Evolutionary conservation across 2,888 invertebrate genomes (phyloP).

Genomic region (Hydropsyche betteni): DNA sequence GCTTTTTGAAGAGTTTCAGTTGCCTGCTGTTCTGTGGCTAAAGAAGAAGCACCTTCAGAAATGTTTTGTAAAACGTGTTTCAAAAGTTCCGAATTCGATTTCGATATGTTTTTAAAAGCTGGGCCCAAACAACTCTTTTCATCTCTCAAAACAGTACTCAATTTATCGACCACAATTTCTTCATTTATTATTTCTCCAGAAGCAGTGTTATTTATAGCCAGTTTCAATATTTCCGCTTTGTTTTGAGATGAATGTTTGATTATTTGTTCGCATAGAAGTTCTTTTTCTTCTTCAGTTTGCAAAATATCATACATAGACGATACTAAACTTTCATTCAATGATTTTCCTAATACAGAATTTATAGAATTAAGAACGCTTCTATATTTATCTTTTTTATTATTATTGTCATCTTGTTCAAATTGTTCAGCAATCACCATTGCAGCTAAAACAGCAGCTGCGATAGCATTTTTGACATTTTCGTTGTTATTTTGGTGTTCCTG

Average conservation of each 20-base stretch:
- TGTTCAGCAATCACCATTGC: conserved; percentile 65
- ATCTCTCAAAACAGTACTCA: conserved; percentile 71
- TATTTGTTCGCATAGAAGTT: conserved; percentile 63
- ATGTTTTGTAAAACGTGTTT: conserved; percentile 70
- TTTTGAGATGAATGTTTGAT: conserved; percentile 65
- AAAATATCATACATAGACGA: conserved; percentile 64
- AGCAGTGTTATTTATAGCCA: conserved; percentile 63
- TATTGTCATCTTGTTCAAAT: conserved; percentile 60
- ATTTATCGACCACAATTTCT: conserved; percentile 70
- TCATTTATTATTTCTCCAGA: conserved; percentile 64
- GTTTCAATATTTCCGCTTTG: conserved; percentile 71
- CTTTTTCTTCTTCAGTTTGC: conserved; percentile 65
- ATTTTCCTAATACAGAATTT: conserved; percentile 64
- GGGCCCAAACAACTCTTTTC: conserved; percentile 69
- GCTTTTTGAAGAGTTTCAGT: conserved; percentile 73
- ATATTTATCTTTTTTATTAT: conserved; percentile 64
- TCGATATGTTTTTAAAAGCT: conserved; percentile 73
- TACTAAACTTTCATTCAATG: conserved; percentile 63
- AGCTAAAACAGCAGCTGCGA: conserved; percentile 65
- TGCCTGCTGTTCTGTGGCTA: conserved; percentile 72
- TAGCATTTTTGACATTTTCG: conserved; percentile 66
- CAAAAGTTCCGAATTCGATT: conserved; percentile 69
- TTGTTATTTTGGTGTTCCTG: conserved; percentile 58
- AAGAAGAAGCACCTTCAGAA: conserved; percentile 68
- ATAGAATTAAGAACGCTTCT: conserved; percentile 65